Evolutionary conservation across 2,888 invertebrate species (phyloP).

Genomic region (Orchesella flavescens): DNA sequence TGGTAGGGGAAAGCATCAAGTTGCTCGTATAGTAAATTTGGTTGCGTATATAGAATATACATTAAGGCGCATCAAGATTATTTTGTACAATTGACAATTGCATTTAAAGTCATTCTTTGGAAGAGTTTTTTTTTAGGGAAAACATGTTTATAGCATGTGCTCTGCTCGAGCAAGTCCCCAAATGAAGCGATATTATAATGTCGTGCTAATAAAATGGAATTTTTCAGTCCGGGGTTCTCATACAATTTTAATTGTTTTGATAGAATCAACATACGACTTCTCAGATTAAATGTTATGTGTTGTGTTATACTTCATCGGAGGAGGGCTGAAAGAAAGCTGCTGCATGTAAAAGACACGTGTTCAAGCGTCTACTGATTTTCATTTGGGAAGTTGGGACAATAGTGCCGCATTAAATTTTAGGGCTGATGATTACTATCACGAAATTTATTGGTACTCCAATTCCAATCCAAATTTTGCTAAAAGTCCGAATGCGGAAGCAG

Average conservation of each 20-base stretch:
- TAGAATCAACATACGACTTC: conserved; percentile 27
- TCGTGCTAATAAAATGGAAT: conserved; percentile 36
- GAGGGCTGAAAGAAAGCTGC: background rate
- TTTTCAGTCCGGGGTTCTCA: conserved; percentile 39
- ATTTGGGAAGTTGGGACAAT: background rate
- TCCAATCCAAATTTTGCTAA: background rate
- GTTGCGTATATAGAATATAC: too few relatives aligned
- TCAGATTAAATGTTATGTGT: background rate
- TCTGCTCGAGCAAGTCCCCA: too few relatives aligned
- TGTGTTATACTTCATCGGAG: background rate
- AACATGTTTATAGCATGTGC: conserved; percentile 15
- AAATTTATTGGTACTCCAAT: background rate
- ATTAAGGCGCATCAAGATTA: conserved; percentile 7
- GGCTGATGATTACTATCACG: background rate
- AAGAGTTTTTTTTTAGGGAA: conserved; percentile 55
- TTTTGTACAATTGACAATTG: conserved; percentile 22
- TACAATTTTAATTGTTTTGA: conserved; percentile 55
- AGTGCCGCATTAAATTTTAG: background rate
- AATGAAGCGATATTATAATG: background rate
- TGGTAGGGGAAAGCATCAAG: conserved; percentile 41
- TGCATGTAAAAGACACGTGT: conserved; percentile 1
- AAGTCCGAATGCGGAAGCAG: background rate
- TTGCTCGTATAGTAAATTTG: conserved; percentile 6
- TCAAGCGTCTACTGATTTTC: background rate
- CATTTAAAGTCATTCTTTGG: conserved; percentile 34